Evolutionary conservation across 2,113 vertebrate genomes (phyloP).

Genomic region (Neomonachus schauinslandi): DNA sequence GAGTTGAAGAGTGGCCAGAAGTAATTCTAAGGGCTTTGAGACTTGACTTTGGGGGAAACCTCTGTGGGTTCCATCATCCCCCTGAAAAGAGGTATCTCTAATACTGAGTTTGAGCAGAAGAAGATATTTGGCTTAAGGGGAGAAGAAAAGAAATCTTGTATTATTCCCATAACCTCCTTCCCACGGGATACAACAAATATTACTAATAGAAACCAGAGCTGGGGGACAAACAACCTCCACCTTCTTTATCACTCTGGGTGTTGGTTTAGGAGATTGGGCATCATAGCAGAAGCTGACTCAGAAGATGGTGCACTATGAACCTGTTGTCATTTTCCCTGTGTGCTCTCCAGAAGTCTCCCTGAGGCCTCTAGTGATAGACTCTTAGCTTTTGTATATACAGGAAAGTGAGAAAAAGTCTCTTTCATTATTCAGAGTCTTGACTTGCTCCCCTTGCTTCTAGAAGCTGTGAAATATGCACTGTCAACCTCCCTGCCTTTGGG

Average conservation of each 20-base stretch:
- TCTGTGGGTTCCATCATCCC: neutral
- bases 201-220: slow-evolving; percentile 48
- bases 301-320: neutral
- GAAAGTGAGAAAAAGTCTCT: neutral
- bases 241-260: slow-evolving; percentile 49
- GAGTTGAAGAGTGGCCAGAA: slow-evolving; percentile 24
- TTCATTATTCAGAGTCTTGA: slow-evolving; percentile 30
- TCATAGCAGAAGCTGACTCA: slow-evolving; percentile 26
- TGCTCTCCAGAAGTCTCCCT: neutral
- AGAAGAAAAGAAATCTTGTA: slow-evolving; percentile 4
- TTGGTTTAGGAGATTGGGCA: slow-evolving; percentile 40
- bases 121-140: slow-evolving; percentile 3
- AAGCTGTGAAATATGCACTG: neutral
- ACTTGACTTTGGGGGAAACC: neutral
- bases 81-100: slow-evolving; percentile 3
- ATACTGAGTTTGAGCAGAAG: neutral
- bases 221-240: neutral
- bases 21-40: slow-evolving; percentile 34
- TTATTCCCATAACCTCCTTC: slow-evolving; percentile 1
- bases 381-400: slow-evolving; percentile 13
- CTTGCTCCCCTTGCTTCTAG: slow-evolving; percentile 40
- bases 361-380: neutral
- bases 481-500: slow-evolving; percentile 16
- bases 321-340: neutral
- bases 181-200: neutral